Conservation (phyloP, 2,888 invertebrate species). For the Pterobdella sp. region DNA sequence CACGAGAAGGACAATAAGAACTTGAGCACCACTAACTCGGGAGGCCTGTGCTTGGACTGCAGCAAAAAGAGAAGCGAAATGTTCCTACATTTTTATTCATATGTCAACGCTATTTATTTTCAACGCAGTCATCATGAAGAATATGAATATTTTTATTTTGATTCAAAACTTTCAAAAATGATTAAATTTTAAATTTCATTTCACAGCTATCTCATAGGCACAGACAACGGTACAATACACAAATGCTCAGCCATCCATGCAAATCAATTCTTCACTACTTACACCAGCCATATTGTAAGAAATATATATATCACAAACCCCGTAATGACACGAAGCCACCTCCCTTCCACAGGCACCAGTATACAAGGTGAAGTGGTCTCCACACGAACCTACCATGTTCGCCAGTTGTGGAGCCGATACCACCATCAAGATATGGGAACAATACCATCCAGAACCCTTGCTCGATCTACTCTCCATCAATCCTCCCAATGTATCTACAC, state of each 20-base stretch:
- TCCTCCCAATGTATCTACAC: constrained; percentile 18
- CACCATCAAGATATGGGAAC: constrained; percentile 23
- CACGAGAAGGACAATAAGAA: not conserved
- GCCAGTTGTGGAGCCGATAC: constrained; percentile 25
- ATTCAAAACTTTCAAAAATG: not conserved
- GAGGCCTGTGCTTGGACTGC: constrained; percentile 22
- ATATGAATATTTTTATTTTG: not conserved
- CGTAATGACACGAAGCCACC: not conserved
- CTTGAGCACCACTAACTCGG: not conserved
- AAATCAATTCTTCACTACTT: constrained; percentile 27
- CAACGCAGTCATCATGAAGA: too few species aligned
- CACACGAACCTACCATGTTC: constrained; percentile 17
- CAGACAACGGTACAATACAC: constrained; percentile 24
- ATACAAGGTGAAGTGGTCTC: constrained; percentile 22
- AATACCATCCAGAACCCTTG: not conserved
- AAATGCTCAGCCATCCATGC: constrained; percentile 24
- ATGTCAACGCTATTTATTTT: too few species aligned
- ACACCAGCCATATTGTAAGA: constrained; percentile 21
- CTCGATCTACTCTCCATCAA: constrained; percentile 25
- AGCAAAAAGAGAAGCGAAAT: not conserved
- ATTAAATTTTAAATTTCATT: not conserved
- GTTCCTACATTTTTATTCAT: not conserved
- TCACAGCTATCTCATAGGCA: constrained; percentile 21
- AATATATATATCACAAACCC: not conserved
- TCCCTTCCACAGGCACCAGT: constrained; percentile 15